Percentiles rank a stretch among this genome's conserved stretches.
phyloP scores from a whole-genome alignment of 2,888 invertebrate genomes.

The Plagodis dolabraria region DNA sequence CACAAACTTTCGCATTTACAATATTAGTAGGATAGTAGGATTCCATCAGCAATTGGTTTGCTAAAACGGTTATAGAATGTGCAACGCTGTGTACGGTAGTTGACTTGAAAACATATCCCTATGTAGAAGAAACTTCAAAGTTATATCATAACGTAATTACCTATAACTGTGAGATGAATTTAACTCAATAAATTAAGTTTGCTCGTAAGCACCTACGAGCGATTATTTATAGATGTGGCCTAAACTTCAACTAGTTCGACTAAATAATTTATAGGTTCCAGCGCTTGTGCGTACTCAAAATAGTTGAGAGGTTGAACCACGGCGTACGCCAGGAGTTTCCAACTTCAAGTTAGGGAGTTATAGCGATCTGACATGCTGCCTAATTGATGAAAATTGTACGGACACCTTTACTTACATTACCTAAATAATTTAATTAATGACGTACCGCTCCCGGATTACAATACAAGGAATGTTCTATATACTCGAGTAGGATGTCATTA shows the following conservation, averaged over 20 bases:
- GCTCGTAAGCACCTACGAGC: conserved; percentile 43
- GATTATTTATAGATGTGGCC: conserved; percentile 59
- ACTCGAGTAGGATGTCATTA: too few species aligned
- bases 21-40: too few species aligned
- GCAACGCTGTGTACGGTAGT: too few species aligned
- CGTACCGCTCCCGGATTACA: too few species aligned
- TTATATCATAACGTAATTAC: too few species aligned
- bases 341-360: conserved; percentile 43
- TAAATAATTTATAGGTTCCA: conserved; percentile 65
- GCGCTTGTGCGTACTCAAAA: conserved; percentile 54
- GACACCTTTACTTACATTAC: neutral
- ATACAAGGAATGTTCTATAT: too few species aligned
- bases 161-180: conserved; percentile 27
- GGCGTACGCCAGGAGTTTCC: conserved; percentile 41
- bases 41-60: too few species aligned
- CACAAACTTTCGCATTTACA: too few species aligned
- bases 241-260: conserved; percentile 58
- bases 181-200: conserved; percentile 48
- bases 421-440: too few species aligned
- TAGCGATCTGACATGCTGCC: conserved; percentile 34
- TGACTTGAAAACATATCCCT: too few species aligned
- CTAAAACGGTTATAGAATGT: too few species aligned
- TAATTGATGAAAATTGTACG: conserved; percentile 30
- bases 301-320: conserved; percentile 57
- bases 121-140: too few species aligned